Evolutionary conservation across 2,888 invertebrate genomes (phyloP), one percentile per base, ranked within the genome.

Genomic region (Theodoxus fluviatilis): DNA sequence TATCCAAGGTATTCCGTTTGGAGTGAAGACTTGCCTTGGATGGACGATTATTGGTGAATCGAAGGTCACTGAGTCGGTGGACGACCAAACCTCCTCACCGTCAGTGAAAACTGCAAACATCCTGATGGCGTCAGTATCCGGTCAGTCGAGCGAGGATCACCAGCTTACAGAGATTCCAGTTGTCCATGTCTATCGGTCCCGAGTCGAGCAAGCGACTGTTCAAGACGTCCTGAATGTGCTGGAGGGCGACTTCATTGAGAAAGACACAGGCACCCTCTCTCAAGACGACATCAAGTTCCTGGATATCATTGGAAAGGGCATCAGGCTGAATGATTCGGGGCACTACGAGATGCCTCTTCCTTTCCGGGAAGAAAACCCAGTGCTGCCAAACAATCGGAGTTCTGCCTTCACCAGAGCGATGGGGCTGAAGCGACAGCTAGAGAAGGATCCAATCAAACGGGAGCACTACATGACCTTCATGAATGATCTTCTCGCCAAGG

Each of bases 241-340:
- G 25, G 49, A 49, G 28, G 28, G 6, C n/a, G 67, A 67, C 49
- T 67, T 67, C 49, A 49, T 37, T 47, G 67, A 67, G n/a, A 7
- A 52, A 18, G 49, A 15, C 15, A n/a, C 49, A 15, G 22, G 1
- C 3, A 31, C 22, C 25, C 35, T 52, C n/a, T 67, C 67, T 25
- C 55, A 35, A 38, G 55, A 55, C 55, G 67, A 67, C 57, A 67
- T 35, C 35, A 67, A 67, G 25, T 67, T 67, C 28, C 52, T 52
- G 12, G n/a, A 52, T 7, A 67, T 6, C 6, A 55, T 38, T 7
- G 55, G 22, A 15, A 28, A 6, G 28, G 55, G 55, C 22, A 37
- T 57, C 7, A 33, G 55, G 12, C 52, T 47, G 18, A 49, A 18
- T 25, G 55, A 33, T 55, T n/a, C n/a, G n/a, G 67, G 25, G 3